Evolutionary conservation across 2,797 vertebrate species (phyloP).

Genomic region (Microhierax caerulescens): DNA sequence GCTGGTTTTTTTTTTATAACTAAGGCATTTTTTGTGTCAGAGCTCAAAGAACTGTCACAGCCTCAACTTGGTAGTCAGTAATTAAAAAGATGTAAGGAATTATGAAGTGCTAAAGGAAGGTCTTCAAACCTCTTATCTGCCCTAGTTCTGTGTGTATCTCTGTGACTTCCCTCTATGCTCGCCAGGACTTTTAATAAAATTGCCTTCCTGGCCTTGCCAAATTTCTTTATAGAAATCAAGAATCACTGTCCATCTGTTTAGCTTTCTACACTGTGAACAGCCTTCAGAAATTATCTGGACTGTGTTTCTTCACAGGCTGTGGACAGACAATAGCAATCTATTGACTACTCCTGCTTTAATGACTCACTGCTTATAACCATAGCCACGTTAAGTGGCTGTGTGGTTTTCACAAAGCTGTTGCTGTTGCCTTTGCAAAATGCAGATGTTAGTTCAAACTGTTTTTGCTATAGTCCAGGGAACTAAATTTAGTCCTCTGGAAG

Average conservation of each 20-base stretch:
- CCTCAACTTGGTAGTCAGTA: neutral
- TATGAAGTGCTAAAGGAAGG: neutral
- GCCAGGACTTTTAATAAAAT: neutral
- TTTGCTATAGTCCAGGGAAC: neutral
- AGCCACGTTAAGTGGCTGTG: fast-evolving
- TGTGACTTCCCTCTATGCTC: neutral
- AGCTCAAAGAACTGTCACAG: neutral
- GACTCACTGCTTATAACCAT: neutral
- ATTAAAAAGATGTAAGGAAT: neutral
- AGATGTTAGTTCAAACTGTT: neutral
- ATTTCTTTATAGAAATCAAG: neutral
- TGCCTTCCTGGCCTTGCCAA: neutral
- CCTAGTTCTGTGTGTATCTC: neutral
- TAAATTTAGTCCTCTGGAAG: neutral
- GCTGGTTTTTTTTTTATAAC: neutral
- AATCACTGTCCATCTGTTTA: neutral
- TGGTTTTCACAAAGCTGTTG: neutral
- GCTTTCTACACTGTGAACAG: neutral
- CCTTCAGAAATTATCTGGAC: neutral
- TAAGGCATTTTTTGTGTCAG: neutral
- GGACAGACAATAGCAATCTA: neutral
- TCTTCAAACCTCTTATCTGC: neutral
- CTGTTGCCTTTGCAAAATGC: neutral
- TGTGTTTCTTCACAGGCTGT: neutral
- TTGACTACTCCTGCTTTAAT: neutral